Evolutionary conservation across 2,888 invertebrate species (phyloP).

Genomic region (Xestoiulus laeticollis): DNA sequence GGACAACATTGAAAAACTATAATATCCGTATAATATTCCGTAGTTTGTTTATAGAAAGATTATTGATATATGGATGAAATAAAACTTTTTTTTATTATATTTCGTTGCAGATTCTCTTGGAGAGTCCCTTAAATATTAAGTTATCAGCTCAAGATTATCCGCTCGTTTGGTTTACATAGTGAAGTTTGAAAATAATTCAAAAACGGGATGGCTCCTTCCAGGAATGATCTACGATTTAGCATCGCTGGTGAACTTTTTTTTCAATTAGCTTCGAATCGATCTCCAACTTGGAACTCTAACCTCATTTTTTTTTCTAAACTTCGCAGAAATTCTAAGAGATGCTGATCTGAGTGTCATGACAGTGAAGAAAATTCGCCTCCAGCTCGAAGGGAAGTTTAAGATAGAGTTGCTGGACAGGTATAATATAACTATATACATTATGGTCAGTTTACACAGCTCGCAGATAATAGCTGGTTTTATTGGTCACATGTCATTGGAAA

Average conservation of each 20-base stretch:
- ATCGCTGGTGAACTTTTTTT: neutral
- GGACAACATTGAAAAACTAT: no score
- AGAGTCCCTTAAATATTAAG: neutral
- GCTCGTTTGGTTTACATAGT: no score
- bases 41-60: no score
- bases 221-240: neutral
- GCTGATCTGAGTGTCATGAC: slow-evolving; percentile 85
- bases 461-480: no score
- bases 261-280: neutral
- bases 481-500: no score
- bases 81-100: no score
- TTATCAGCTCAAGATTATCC: no score
- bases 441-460: neutral
- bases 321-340: slow-evolving; percentile 83
- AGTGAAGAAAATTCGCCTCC: slow-evolving; percentile 87
- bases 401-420: slow-evolving; percentile 75
- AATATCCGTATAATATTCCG: no score
- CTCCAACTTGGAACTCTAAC: neutral
- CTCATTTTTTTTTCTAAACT: neutral
- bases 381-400: slow-evolving; percentile 82
- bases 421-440: neutral
- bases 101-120: neutral
- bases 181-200: no score
- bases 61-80: no score
- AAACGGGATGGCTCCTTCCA: neutral